Conservation (phyloP, 1,140 invertebrate species). For the Drosophila kurseongensis region DNA sequence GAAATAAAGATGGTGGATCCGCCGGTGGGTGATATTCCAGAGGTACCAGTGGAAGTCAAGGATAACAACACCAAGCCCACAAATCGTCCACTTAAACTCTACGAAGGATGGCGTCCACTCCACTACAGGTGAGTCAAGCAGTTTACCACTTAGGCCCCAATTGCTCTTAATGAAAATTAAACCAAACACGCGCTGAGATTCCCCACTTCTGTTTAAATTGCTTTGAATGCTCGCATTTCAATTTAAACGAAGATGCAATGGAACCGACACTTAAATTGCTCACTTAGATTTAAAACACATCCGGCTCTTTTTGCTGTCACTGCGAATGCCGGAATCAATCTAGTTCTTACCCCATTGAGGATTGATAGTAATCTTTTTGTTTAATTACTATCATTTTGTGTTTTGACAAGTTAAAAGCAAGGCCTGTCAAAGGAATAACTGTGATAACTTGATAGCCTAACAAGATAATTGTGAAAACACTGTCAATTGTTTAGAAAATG, state of each 20-base stretch:
- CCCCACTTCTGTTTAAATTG: constrained; percentile 35
- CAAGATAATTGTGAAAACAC: background rate
- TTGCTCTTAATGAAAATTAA: constrained; percentile 54
- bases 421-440: constrained; percentile 6
- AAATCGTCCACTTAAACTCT: constrained; percentile 65
- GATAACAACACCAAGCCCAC: constrained; percentile 41
- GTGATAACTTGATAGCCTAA: constrained; percentile 22
- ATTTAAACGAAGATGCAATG: constrained; percentile 34
- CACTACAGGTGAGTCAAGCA: constrained; percentile 74
- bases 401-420: constrained; percentile 23
- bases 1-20: constrained; percentile 17
- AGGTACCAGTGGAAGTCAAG: constrained; percentile 19
- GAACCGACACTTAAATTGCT: constrained; percentile 57
- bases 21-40: constrained; percentile 72
- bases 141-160: constrained; percentile 50
- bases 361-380: constrained; percentile 18
- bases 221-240: constrained; percentile 55
- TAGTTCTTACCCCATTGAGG: constrained; percentile 5
- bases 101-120: constrained; percentile 77
- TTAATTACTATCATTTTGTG: constrained; percentile 10
- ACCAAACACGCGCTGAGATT: constrained; percentile 10
- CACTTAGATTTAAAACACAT: constrained; percentile 39
- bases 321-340: constrained; percentile 20
- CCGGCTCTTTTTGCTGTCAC: constrained; percentile 33
- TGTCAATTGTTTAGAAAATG: background rate